Conservation (phyloP, 2,888 invertebrate species). For the Xanthia togata region DNA sequence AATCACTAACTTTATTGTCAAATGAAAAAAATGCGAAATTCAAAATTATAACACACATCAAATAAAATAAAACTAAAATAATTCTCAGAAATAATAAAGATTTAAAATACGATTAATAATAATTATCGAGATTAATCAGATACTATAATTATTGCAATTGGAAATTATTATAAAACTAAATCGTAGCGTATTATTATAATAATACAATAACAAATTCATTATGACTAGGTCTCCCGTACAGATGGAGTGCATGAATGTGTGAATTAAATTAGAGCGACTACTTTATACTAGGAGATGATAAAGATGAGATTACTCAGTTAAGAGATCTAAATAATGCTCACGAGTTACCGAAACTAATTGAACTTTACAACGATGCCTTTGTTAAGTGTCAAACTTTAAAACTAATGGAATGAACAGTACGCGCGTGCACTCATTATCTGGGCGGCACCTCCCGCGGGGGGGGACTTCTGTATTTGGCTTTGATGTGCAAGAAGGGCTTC, state of each 20-base stretch:
- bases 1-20: constrained; percentile 68
- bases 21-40: constrained; percentile 61
- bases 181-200: constrained; percentile 61
- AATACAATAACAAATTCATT: constrained; percentile 71
- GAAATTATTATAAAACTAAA: constrained; percentile 68
- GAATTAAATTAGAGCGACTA: constrained; percentile 73
- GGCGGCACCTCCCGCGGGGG: constrained; percentile 91
- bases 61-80: constrained; percentile 57
- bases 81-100: constrained; percentile 68
- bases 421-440: constrained; percentile 79
- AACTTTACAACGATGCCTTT: constrained; percentile 65
- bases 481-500: constrained; percentile 92
- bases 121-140: constrained; percentile 66
- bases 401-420: constrained; percentile 80
- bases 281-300: constrained; percentile 72
- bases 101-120: constrained; percentile 68
- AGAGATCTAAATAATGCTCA: constrained; percentile 84
- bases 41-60: constrained; percentile 59
- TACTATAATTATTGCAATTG: constrained; percentile 73
- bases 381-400: constrained; percentile 74
- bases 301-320: constrained; percentile 79
- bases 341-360: constrained; percentile 67
- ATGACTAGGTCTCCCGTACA: constrained; percentile 83
- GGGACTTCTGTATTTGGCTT: constrained; percentile 93
- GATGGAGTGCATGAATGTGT: constrained; percentile 74